Evolutionary conservation across 92 coral and sea anemone species (phyloP).

Genomic region (Epizoanthus stellaris): DNA sequence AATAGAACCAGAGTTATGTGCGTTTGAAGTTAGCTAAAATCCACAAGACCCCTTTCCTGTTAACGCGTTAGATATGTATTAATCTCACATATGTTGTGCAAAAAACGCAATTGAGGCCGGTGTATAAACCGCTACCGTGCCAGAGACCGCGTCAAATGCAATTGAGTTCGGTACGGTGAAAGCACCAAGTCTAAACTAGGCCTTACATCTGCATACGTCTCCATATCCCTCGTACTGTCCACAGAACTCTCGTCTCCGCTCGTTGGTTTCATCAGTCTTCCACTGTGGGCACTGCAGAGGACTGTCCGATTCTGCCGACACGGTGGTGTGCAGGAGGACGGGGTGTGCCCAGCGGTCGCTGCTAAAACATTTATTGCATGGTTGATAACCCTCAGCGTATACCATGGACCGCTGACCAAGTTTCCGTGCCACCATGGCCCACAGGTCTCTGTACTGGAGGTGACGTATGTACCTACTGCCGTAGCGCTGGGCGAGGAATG

Average conservation of each 20-base stretch:
- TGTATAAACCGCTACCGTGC: no score
- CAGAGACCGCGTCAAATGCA: no score
- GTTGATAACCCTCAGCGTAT: conserved; percentile 25
- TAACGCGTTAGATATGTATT: no score
- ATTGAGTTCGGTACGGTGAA: no score
- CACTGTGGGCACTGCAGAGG: conserved; percentile 37
- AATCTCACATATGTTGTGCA: no score
- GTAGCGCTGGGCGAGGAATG: conserved; percentile 38
- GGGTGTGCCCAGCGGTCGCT: conserved; percentile 43
- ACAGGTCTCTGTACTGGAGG: conserved; percentile 19
- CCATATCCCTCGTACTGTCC: conserved; percentile 62
- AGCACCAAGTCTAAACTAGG: no score
- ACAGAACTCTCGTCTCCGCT: conserved; percentile 54
- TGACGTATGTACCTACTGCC: conserved; percentile 25
- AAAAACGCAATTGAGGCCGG: no score
- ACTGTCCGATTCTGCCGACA: neutral
- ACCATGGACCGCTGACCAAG: conserved; percentile 35
- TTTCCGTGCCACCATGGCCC: conserved; percentile 42
- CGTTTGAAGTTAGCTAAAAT: no score
- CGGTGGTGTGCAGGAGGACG: conserved; percentile 38
- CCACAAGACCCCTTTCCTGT: no score
- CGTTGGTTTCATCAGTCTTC: conserved; percentile 23
- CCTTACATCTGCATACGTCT: conserved; percentile 62
- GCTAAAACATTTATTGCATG: conserved; percentile 16
- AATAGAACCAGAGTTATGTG: no score